Conservation (phyloP, 1,140 invertebrate species). For the Nymphalis io region DNA sequence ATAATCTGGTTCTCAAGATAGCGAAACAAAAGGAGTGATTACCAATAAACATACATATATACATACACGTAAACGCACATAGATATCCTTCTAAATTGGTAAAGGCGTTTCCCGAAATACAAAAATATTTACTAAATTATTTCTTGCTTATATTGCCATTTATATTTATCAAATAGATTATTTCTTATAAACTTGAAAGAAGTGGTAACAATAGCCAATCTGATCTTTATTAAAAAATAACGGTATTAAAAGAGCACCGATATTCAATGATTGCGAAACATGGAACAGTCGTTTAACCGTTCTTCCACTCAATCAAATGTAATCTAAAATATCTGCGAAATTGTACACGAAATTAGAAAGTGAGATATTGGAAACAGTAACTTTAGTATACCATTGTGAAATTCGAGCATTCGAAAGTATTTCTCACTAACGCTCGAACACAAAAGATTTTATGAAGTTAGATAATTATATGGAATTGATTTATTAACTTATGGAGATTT, state of each 20-base stretch:
- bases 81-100: too few relatives aligned
- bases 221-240: constrained; percentile 12
- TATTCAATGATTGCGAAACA: constrained; percentile 5
- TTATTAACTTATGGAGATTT: too few relatives aligned
- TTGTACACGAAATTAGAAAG: constrained; percentile 22
- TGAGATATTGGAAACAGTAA: constrained; percentile 10
- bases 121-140: background rate
- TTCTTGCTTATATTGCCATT: background rate
- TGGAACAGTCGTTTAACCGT: constrained; percentile 12
- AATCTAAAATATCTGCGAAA: constrained; percentile 26
- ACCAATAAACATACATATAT: too few relatives aligned
- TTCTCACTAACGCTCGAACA: background rate
- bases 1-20: too few relatives aligned
- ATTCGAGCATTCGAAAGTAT: constrained; percentile 5
- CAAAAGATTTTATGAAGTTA: background rate
- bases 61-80: too few relatives aligned
- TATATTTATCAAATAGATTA: constrained; percentile 4
- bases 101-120: too few relatives aligned
- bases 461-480: too few relatives aligned
- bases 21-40: too few relatives aligned
- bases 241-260: constrained; percentile 11
- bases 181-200: background rate
- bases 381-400: constrained; percentile 3
- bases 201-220: constrained; percentile 11
- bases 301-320: constrained; percentile 20